A percentile compares a stretch with the other conserved stretches of the same genome.
Conservation (phyloP, 92 coral and sea anemone genomes). For the Porites rus region DNA sequence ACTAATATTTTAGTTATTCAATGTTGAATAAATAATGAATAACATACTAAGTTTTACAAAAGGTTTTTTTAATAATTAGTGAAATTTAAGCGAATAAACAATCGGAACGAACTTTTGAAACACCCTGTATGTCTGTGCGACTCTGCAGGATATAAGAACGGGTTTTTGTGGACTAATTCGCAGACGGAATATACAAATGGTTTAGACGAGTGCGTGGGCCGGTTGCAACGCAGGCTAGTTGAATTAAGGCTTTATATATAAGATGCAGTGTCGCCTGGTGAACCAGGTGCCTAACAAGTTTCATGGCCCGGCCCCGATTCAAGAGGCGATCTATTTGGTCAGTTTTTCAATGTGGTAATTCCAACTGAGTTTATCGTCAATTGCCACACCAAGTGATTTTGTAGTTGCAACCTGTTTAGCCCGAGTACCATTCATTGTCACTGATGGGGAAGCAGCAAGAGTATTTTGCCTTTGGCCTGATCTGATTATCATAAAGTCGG, state of each 20-base stretch:
- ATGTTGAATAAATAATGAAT: no score
- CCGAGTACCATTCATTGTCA: conserved; percentile 17
- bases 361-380: conserved; percentile 43
- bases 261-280: not conserved
- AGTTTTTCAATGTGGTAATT: conserved; percentile 18
- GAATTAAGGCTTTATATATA: not conserved
- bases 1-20: no score
- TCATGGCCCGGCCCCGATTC: conserved; percentile 12
- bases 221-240: no score
- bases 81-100: no score
- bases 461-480: conserved; percentile 18
- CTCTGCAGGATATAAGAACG: no score
- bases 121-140: no score
- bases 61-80: no score
- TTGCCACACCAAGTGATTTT: conserved; percentile 38
- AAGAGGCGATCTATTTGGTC: conserved; percentile 1
- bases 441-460: conserved; percentile 18
- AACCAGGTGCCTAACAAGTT: not conserved
- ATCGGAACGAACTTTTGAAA: no score
- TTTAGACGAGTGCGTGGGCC: no score
- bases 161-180: no score
- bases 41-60: no score
- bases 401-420: conserved; percentile 25
- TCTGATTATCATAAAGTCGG: not conserved
- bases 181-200: no score